These are phyloP conservation scores for Pteromalus puparum DNA, from an alignment of 1,140 invertebrate genomes.

Conservation along the genomic window DNA sequence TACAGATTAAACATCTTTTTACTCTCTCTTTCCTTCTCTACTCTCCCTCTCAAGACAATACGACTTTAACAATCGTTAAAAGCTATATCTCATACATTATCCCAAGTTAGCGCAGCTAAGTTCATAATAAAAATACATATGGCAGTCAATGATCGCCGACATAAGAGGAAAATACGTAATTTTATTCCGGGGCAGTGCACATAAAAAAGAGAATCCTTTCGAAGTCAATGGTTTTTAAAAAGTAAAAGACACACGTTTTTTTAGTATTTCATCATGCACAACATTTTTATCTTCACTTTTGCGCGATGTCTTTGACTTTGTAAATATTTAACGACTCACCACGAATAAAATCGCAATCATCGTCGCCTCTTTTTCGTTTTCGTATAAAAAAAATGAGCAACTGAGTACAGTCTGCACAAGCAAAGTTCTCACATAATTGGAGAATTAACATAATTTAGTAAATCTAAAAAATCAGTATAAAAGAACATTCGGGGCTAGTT, in stretches of 20 bases:
- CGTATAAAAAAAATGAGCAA: slow-evolving; percentile 18
- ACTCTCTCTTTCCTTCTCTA: slow-evolving; percentile 52
- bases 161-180: slow-evolving; percentile 26
- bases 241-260: background rate
- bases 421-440: background rate
- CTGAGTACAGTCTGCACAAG: slow-evolving; percentile 30
- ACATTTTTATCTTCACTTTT: slow-evolving; percentile 3
- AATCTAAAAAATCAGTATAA: slow-evolving; percentile 51
- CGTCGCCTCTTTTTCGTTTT: slow-evolving; percentile 1
- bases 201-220: slow-evolving; percentile 28
- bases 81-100: slow-evolving; percentile 70
- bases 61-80: slow-evolving; percentile 72
- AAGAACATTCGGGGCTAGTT: background rate
- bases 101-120: slow-evolving; percentile 71
- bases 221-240: slow-evolving; percentile 20
- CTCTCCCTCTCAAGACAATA: slow-evolving; percentile 54
- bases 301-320: slow-evolving; percentile 6
- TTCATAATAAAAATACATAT: slow-evolving; percentile 64
- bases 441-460: slow-evolving; percentile 53
- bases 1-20: slow-evolving; percentile 54
- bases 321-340: background rate
- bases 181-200: slow-evolving; percentile 19
- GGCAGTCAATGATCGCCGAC: slow-evolving; percentile 64
- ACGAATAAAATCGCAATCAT: slow-evolving; percentile 11
- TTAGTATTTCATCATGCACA: background rate